Conservation (phyloP, 2,888 invertebrate genomes). For the Ceramica pisi region DNA sequence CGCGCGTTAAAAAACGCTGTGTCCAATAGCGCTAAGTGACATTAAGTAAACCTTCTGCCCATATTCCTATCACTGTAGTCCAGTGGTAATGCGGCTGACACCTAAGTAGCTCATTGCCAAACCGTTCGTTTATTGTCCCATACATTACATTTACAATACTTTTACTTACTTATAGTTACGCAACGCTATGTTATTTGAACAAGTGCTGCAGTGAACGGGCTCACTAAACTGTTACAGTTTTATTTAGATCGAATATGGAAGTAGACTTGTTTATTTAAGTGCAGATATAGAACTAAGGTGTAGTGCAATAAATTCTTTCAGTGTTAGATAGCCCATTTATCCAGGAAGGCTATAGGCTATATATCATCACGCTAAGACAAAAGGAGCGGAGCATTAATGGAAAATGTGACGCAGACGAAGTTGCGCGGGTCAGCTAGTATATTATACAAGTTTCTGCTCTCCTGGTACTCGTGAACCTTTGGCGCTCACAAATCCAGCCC, state of each 20-base stretch:
- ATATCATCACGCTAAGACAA: no score
- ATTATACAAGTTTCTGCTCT: no score
- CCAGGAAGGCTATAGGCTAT: no score
- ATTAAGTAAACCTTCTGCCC: constrained; percentile 7
- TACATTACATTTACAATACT: constrained; percentile 45
- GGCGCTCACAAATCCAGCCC: no score
- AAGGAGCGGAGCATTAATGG: no score
- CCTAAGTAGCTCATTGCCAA: constrained; percentile 62
- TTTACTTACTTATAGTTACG: constrained; percentile 58
- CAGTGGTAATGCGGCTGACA: constrained; percentile 7
- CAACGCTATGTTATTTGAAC: constrained; percentile 49
- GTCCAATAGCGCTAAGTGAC: no score
- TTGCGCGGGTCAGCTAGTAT: no score
- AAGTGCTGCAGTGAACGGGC: constrained; percentile 46
- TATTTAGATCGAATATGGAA: constrained; percentile 31
- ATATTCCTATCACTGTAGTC: background rate
- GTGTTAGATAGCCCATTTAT: no score
- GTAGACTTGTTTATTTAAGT: constrained; percentile 3
- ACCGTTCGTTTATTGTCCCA: constrained; percentile 50
- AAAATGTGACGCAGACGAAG: no score
- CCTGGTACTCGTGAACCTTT: no score
- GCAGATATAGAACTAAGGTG: background rate
- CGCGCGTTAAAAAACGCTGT: no score
- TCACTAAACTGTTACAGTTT: constrained; percentile 23
- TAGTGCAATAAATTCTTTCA: no score